phyloP scores from a whole-genome alignment of 92 coral and sea anemone species.

The Umimayanthus chanpuru region DNA sequence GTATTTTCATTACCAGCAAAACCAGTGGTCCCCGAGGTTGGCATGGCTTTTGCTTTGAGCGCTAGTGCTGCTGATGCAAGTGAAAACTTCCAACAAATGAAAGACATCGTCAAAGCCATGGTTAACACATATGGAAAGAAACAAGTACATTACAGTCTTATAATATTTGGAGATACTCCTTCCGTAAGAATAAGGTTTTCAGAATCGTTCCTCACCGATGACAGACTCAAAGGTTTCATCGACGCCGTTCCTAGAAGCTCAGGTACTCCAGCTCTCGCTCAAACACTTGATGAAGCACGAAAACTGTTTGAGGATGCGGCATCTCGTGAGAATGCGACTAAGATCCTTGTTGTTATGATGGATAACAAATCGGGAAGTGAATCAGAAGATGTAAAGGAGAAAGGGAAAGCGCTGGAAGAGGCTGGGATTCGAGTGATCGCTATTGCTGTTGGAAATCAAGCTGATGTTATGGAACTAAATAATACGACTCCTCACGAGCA shows the following conservation, averaged over 20 bases:
- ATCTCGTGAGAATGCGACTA: constrained; percentile 69
- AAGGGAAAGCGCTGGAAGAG: constrained; percentile 67
- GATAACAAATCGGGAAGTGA: constrained; percentile 73
- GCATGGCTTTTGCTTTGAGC: constrained; percentile 55
- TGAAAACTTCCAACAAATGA: constrained; percentile 42
- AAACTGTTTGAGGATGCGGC: constrained; percentile 54
- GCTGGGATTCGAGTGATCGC: constrained; percentile 79
- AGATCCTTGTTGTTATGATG: constrained; percentile 75
- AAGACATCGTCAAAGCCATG: constrained; percentile 44
- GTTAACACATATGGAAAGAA: constrained; percentile 31
- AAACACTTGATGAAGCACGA: constrained; percentile 52
- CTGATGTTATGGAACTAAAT: constrained; percentile 65
- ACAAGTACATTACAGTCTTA: constrained; percentile 41
- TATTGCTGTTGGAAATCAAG: constrained; percentile 76
- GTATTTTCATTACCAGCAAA: neutral
- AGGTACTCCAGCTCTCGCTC: constrained; percentile 43
- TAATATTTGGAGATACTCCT: constrained; percentile 44
- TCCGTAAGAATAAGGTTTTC: constrained; percentile 24
- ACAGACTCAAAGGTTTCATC: constrained; percentile 27
- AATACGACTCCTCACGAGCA: constrained; percentile 61
- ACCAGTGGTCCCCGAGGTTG: constrained; percentile 27
- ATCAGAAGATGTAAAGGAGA: constrained; percentile 50
- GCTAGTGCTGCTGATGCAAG: constrained; percentile 44
- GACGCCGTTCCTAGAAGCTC: constrained; percentile 45
- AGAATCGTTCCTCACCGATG: constrained; percentile 36